phyloP scores from a whole-genome alignment of 2,888 invertebrate species.

The Phymatocera aterrima region DNA sequence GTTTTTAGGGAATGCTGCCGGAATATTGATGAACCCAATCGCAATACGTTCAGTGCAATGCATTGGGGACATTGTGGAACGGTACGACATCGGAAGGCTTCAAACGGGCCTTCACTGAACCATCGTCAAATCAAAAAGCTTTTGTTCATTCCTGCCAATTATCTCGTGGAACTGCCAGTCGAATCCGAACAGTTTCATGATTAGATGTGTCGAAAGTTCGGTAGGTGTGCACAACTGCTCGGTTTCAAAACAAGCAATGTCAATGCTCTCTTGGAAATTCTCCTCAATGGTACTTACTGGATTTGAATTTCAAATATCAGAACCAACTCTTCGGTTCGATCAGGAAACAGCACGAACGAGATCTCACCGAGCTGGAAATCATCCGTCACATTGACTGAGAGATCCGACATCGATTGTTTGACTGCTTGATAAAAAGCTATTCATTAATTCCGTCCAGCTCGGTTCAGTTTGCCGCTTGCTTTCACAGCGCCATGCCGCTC shows the following conservation, averaged over 20 bases:
- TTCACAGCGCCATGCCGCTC: not conserved
- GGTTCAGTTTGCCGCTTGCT: too few relatives aligned
- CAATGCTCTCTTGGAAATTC: too few relatives aligned
- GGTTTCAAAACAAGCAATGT: too few relatives aligned
- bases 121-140: not conserved
- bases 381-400: not conserved
- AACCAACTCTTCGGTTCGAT: not conserved
- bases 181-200: too few relatives aligned
- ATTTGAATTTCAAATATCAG: not conserved
- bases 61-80: not conserved
- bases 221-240: too few relatives aligned
- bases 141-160: not conserved
- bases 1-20: not conserved
- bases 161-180: not conserved
- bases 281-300: not conserved
- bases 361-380: not conserved
- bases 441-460: not conserved
- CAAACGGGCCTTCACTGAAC: not conserved
- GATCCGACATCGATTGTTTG: not conserved
- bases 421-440: not conserved
- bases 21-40: slow-evolving; percentile 19
- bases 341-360: not conserved
- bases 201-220: too few relatives aligned
- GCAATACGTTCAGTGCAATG: slow-evolving; percentile 1
- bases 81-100: not conserved